phyloP scores from a whole-genome alignment of 2,113 vertebrate species.

The Calyptommatus sinebrachiatus region DNA sequence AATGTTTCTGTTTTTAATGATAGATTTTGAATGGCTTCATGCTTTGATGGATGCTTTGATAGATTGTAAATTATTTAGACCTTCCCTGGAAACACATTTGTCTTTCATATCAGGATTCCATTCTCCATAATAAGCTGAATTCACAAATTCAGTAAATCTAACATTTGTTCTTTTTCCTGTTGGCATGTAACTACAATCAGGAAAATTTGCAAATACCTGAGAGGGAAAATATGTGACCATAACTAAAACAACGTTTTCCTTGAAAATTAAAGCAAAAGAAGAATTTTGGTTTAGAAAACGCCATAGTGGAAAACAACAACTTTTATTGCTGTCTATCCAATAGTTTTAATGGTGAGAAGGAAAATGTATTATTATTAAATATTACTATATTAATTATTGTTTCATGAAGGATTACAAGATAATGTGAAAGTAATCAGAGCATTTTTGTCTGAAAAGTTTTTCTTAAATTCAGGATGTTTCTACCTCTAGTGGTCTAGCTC shows the following conservation, averaged over 20 bases:
- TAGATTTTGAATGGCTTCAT: neutral
- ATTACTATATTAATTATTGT: neutral
- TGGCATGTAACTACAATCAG: accelerated
- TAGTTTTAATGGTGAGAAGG: neutral
- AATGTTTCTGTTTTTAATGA: neutral
- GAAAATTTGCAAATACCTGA: neutral
- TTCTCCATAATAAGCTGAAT: neutral
- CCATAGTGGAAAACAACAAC: neutral
- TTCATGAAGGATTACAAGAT: too few species aligned
- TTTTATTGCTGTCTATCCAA: neutral
- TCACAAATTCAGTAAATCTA: neutral
- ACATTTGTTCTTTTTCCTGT: neutral
- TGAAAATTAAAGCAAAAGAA: neutral
- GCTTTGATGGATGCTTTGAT: neutral
- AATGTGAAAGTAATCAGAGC: neutral
- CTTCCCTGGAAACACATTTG: neutral
- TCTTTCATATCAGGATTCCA: neutral
- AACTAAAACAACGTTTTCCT: neutral
- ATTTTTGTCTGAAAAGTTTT: neutral
- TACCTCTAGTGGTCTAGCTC: too few species aligned
- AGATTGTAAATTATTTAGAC: accelerated
- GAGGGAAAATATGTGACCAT: too few species aligned
- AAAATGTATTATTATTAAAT: neutral
- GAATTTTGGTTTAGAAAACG: neutral
- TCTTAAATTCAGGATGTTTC: too few species aligned